These are phyloP conservation scores for Lordiphosa mommai DNA, from an alignment of 1,140 invertebrate species.

Conservation along the genomic window DNA sequence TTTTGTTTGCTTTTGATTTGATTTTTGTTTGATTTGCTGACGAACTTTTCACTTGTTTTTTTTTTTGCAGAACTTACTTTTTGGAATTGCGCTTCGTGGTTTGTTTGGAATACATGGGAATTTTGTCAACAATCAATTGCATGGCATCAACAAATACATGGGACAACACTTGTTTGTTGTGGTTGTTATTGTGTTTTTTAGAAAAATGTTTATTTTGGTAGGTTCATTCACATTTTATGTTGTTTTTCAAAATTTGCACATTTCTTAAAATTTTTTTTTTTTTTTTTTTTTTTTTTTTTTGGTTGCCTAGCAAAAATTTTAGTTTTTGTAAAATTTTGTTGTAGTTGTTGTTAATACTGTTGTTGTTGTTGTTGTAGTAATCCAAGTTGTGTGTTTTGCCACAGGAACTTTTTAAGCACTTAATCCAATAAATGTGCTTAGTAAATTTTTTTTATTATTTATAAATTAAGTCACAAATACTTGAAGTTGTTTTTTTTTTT, in stretches of 20 bases:
- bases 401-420: conserved; percentile 74
- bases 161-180: conserved; percentile 45
- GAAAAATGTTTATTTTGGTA: conserved; percentile 17
- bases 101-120: conserved; percentile 80
- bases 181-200: conserved; percentile 30
- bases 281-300: conserved; percentile 36
- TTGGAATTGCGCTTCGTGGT: conserved; percentile 79
- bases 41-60: conserved; percentile 13
- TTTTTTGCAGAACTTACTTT: conserved; percentile 67
- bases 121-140: conserved; percentile 80
- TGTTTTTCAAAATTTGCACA: conserved; percentile 29
- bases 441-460: conserved; percentile 30
- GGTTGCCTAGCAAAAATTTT: conserved; percentile 55
- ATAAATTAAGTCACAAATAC: conserved; percentile 5
- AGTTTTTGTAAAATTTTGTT: conserved; percentile 39
- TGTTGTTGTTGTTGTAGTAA: conserved; percentile 63
- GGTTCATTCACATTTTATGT: conserved; percentile 16
- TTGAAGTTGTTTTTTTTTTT: conserved; percentile 16
- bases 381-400: conserved; percentile 61
- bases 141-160: conserved; percentile 78
- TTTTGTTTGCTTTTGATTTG: conserved; percentile 8
- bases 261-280: conserved; percentile 30
- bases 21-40: conserved; percentile 4
- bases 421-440: conserved; percentile 65
- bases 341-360: conserved; percentile 42